A percentile compares a stretch with the other conserved stretches of the same genome.
These are phyloP conservation scores for Amaurobius ferox DNA, from an alignment of 2,888 invertebrate genomes.

Conservation along the genomic window DNA sequence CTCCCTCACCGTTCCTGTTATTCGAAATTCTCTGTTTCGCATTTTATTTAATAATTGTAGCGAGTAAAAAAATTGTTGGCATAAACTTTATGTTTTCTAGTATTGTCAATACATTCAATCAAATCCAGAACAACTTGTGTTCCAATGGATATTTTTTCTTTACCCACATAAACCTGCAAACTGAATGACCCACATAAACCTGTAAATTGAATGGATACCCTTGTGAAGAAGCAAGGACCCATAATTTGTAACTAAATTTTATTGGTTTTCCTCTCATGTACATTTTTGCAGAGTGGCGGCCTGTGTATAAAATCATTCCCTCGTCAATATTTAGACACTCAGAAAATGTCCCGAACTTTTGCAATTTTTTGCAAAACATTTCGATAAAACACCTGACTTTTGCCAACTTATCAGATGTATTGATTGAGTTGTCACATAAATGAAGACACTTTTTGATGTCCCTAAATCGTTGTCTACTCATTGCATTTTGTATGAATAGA, in stretches of 20 bases:
- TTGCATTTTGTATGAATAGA: no score
- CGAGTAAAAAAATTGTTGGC: neutral
- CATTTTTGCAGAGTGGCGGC: conserved; percentile 13
- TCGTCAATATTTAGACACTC: neutral
- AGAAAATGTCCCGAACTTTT: conserved; percentile 2
- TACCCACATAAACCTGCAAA: no score
- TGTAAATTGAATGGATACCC: no score
- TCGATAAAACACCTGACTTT: conserved; percentile 6
- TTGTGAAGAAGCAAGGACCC: no score
- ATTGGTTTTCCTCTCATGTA: no score
- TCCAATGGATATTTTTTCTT: neutral
- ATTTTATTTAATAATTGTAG: no score
- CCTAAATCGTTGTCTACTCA: neutral
- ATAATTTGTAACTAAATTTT: no score
- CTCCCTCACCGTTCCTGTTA: no score
- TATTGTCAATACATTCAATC: neutral
- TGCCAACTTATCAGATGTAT: conserved; percentile 1
- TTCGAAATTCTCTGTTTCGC: no score
- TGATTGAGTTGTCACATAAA: neutral
- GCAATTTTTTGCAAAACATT: conserved; percentile 16
- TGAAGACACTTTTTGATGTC: neutral
- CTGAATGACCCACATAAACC: neutral
- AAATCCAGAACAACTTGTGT: neutral
- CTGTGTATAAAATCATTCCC: neutral
- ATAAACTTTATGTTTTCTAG: neutral